A percentile compares a stretch with the other conserved stretches of the same genome.
These are phyloP conservation scores for Poicephalus gulielmi DNA, from an alignment of 2,113 vertebrate genomes.

Conservation along the genomic window DNA sequence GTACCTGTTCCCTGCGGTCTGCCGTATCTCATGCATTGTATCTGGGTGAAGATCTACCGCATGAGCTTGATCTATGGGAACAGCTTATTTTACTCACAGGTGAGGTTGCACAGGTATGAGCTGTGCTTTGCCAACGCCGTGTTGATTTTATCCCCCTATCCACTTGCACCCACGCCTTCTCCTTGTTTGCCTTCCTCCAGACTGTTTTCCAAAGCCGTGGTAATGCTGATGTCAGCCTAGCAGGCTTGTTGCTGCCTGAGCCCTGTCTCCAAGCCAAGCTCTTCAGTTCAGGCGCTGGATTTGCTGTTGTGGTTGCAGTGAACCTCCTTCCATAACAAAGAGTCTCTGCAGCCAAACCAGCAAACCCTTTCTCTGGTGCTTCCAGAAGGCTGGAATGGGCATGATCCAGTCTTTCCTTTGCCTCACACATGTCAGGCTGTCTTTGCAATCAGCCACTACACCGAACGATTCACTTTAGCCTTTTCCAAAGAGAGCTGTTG, in stretches of 20 bases:
- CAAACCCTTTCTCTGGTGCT: background rate
- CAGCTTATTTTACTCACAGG: background rate
- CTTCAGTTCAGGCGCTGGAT: background rate
- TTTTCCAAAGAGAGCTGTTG: slow-evolving; percentile 25
- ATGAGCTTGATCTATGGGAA: background rate
- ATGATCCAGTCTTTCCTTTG: slow-evolving; percentile 24
- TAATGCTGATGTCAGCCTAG: slow-evolving; percentile 43
- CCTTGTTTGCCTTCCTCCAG: slow-evolving; percentile 6
- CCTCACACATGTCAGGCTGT: slow-evolving; percentile 11
- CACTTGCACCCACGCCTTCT: background rate
- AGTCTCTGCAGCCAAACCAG: background rate
- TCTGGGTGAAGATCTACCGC: background rate
- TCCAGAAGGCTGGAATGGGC: slow-evolving; percentile 12
- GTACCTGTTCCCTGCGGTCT: background rate
- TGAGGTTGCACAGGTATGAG: background rate
- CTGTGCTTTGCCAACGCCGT: background rate
- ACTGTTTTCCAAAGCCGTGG: background rate
- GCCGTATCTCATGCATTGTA: background rate
- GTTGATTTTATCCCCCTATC: background rate
- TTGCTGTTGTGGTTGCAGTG: slow-evolving; percentile 29
- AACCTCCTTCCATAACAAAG: background rate
- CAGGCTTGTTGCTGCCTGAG: slow-evolving; percentile 34
- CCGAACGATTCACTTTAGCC: background rate
- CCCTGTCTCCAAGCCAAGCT: slow-evolving; percentile 28
- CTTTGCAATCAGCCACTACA: background rate